These are phyloP conservation scores for Umimayanthus kanabou DNA, from an alignment of 92 coral and sea anemone species.

Conservation along the genomic window DNA sequence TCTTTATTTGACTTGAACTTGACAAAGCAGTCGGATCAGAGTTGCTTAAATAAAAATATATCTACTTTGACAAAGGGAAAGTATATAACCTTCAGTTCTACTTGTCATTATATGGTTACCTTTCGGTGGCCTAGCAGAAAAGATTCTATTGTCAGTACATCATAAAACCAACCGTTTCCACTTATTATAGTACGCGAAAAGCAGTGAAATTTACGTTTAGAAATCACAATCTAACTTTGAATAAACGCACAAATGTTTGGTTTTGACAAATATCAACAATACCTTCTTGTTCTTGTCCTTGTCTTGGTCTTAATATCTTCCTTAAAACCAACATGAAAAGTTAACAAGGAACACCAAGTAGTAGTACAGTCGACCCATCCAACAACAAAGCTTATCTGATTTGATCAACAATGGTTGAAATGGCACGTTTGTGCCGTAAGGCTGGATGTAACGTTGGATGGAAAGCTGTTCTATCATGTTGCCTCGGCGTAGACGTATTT, in stretches of 20 bases:
- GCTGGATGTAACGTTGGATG: no score
- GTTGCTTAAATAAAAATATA: background rate
- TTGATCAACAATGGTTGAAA: no score
- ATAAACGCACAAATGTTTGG: no score
- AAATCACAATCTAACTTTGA: no score
- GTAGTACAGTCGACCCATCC: background rate
- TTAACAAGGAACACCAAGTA: background rate
- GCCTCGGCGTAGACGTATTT: no score
- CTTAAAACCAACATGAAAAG: background rate
- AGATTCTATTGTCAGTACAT: background rate
- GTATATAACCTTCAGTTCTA: background rate
- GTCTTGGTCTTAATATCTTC: background rate
- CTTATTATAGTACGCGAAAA: background rate
- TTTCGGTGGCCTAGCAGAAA: background rate
- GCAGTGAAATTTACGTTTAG: background rate
- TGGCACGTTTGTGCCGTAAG: no score
- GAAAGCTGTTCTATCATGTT: no score
- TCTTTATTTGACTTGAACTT: slow-evolving; percentile 46
- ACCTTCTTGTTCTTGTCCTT: background rate
- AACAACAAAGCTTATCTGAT: no score
- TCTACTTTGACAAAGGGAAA: background rate
- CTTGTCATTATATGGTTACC: background rate
- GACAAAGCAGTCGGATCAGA: slow-evolving; percentile 29
- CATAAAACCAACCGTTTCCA: background rate
- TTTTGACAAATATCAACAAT: no score